Base-by-base conservation (phyloP, 2,888 invertebrate genomes). In the Zygaena filipendulae region DNA sequence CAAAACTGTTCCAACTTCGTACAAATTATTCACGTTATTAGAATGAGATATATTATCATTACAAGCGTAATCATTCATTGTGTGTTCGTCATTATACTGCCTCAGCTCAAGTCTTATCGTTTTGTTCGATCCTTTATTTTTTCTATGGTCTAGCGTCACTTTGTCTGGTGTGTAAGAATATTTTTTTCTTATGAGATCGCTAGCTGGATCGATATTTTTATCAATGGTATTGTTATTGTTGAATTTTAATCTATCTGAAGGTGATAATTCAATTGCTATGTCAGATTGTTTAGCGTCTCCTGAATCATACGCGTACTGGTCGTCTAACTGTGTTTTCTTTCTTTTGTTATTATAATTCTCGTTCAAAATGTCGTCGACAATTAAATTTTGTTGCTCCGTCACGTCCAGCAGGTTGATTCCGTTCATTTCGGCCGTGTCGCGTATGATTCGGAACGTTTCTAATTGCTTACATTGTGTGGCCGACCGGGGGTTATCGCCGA, bases 381-480 rank as follows among this genome's bases (percentile, higher is more conserved):
- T 52, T 24, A 68, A 39, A 33, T 61, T 62, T 36, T 59, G 54
- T 37, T 51, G 48, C 32, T 58, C 59, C 13, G 58, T 58, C 62
- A 71, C 66, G 32, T 66, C 61, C 29, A 58, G 59, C 41, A 64
- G 47, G 52, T 54, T 58, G 38, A 55, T 47, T 40, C 57, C 68
- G 56, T 64, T 67, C 53, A 68, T 70, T 59, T 70, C 75, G 47
- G 74, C 74, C 72, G 75, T 74, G 45, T 51, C 61, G 52, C 51
- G 41, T 42, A 40, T 47, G 46, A 40, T 39, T 31, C 35, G 39
- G 46, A 35, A 39, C 38, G 39, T 40, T 52, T 59, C 64, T 75
- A 75, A 75, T 77, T 75, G 70, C 59, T 71, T 61, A 64, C 67
- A 74, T 74, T 71, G 75, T 69, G 47, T 46, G 41, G 41, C 33